Evolutionary conservation across 2,888 invertebrate genomes (phyloP).

Genomic region (Gari tellinella): DNA sequence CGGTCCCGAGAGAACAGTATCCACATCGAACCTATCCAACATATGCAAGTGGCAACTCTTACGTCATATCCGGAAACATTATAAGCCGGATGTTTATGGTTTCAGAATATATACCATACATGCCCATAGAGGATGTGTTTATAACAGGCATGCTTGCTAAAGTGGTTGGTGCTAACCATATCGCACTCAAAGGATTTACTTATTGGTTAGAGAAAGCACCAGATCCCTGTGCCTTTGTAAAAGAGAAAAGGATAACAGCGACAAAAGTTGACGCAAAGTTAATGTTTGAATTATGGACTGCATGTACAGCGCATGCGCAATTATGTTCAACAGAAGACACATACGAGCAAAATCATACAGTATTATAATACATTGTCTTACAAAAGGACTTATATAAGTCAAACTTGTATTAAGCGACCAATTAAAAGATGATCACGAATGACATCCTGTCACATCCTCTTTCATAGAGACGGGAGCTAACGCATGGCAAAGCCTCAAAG

Average conservation of each 20-base stretch:
- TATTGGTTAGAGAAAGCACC: slow-evolving; percentile 29
- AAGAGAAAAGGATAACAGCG: slow-evolving; percentile 24
- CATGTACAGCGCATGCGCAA: not conserved
- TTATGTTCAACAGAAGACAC: no score
- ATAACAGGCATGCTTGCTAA: slow-evolving; percentile 72
- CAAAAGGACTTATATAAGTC: no score
- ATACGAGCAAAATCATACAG: no score
- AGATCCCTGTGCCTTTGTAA: slow-evolving; percentile 29
- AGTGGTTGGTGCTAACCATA: slow-evolving; percentile 46
- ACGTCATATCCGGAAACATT: slow-evolving; percentile 67
- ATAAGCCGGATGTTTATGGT: slow-evolving; percentile 52
- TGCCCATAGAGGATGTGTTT: slow-evolving; percentile 75
- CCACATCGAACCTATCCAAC: slow-evolving; percentile 63
- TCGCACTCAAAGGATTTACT: slow-evolving; percentile 23
- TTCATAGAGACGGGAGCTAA: no score
- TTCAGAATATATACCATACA: slow-evolving; percentile 64
- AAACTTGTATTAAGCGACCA: no score
- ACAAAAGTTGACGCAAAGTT: slow-evolving; percentile 23
- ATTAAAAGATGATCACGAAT: no score
- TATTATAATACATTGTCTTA: no score
- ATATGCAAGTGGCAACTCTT: slow-evolving; percentile 70
- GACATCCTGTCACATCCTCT: no score
- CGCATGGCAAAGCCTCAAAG: no score
- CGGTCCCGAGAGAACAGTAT: slow-evolving; percentile 52
- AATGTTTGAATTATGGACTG: slow-evolving; percentile 39